Conservation (phyloP, 2,888 invertebrate genomes). For the Sinohyriopsis cumingii region DNA sequence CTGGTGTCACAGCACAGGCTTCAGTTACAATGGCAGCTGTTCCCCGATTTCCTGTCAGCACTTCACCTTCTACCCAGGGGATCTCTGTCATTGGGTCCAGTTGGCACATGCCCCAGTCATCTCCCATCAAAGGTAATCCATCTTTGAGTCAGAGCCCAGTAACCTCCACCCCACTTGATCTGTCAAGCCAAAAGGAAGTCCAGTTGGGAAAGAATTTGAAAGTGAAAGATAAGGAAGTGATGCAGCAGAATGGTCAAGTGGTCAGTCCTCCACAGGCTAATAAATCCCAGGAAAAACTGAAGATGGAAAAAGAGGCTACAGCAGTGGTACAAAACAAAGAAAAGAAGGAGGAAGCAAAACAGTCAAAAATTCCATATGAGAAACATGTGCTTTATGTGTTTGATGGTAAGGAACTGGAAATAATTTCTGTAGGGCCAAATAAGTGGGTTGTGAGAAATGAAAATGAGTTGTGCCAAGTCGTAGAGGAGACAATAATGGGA, state of each 20-base stretch:
- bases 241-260: conserved; percentile 7
- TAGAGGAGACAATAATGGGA: conserved; percentile 23
- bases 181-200: conserved; percentile 49
- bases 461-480: conserved; percentile 49
- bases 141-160: conserved; percentile 36
- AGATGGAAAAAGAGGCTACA: not conserved
- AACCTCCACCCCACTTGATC: conserved; percentile 52
- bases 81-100: conserved; percentile 20
- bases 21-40: conserved; percentile 27
- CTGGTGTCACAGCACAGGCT: conserved; percentile 24
- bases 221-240: conserved; percentile 7
- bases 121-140: conserved; percentile 25
- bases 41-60: conserved; percentile 29
- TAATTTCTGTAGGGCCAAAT: conserved; percentile 62
- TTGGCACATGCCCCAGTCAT: conserved; percentile 20
- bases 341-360: conserved; percentile 1
- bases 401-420: conserved; percentile 61
- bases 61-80: conserved; percentile 7
- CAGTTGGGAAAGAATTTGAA: conserved; percentile 9
- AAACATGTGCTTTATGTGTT: conserved; percentile 57
- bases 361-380: conserved; percentile 46
- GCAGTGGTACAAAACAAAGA: conserved; percentile 6
- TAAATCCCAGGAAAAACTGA: conserved; percentile 7
- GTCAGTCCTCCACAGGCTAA: conserved; percentile 1
- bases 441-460: conserved; percentile 65